phyloP scores from a whole-genome alignment of 2,888 invertebrate species.

The Hyposoter didymator region DNA sequence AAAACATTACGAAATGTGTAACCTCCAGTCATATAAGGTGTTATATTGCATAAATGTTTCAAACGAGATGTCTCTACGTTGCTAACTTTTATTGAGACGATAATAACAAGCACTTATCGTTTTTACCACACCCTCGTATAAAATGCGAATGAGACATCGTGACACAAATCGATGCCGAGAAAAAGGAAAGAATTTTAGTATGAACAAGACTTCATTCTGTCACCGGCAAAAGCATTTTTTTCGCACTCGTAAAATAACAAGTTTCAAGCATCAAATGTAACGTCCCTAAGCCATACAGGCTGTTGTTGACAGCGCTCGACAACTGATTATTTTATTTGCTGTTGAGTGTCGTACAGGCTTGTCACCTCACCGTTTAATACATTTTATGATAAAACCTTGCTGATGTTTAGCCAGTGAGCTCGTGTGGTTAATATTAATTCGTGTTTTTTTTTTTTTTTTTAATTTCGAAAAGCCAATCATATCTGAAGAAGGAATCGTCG shows the following conservation, averaged over 20 bases:
- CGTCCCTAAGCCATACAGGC: neutral
- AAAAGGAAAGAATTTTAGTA: neutral
- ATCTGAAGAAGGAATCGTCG: neutral
- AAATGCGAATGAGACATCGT: neutral
- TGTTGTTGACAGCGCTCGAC: conserved; percentile 13
- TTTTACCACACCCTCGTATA: conserved; percentile 1
- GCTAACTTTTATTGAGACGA: conserved; percentile 5
- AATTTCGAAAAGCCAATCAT: neutral
- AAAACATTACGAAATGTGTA: neutral
- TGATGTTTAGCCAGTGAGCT: neutral
- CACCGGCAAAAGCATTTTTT: neutral
- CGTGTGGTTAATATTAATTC: neutral
- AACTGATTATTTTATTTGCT: conserved; percentile 21
- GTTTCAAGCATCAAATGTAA: neutral
- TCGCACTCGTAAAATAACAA: neutral
- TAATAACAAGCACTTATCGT: conserved; percentile 5
- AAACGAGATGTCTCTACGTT: neutral
- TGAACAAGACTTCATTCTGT: neutral
- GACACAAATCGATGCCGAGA: neutral
- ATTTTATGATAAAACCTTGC: conserved; percentile 9
- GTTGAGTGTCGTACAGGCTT: neutral
- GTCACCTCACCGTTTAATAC: conserved; percentile 13
- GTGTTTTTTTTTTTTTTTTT: neutral
- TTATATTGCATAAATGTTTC: neutral
- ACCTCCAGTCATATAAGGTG: neutral